phyloP scores from a whole-genome alignment of 1,140 invertebrate genomes.

The Sipha flava region DNA sequence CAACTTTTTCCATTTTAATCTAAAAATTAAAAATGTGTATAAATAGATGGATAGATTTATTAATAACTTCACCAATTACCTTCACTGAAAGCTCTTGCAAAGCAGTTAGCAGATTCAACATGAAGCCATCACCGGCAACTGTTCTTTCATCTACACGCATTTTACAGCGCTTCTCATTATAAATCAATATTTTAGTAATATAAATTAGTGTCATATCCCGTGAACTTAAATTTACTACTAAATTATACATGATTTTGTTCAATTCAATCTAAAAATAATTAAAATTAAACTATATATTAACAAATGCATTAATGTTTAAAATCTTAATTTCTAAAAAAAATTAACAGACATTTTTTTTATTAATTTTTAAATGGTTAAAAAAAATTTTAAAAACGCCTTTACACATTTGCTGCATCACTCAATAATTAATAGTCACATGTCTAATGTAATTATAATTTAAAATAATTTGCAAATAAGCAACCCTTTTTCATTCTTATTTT shows the following conservation, averaged over 20 bases:
- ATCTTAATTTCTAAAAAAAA: too few relatives aligned
- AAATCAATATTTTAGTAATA: slow-evolving; percentile 61
- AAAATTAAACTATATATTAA: not conserved
- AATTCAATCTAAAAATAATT: slow-evolving; percentile 50
- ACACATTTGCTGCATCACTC: too few relatives aligned
- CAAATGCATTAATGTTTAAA: too few relatives aligned
- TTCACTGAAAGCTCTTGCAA: slow-evolving; percentile 57
- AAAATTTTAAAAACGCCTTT: too few relatives aligned
- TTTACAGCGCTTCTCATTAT: slow-evolving; percentile 81
- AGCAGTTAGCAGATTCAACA: slow-evolving; percentile 85
- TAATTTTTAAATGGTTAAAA: too few relatives aligned
- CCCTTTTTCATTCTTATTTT: too few relatives aligned
- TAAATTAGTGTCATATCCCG: slow-evolving; percentile 69
- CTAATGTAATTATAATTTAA: too few relatives aligned
- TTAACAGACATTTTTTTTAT: too few relatives aligned
- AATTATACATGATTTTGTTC: slow-evolving; percentile 72
- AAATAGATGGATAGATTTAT: not conserved
- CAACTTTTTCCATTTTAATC: slow-evolving; percentile 71
- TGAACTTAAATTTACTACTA: slow-evolving; percentile 68
- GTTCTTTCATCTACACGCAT: slow-evolving; percentile 77
- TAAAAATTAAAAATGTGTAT: slow-evolving; percentile 33
- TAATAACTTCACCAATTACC: slow-evolving; percentile 21
- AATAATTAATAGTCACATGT: too few relatives aligned
- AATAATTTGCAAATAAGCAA: too few relatives aligned
- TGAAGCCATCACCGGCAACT: slow-evolving; percentile 84